phyloP scores from a whole-genome alignment of 2,888 invertebrate genomes.

The Lasioglossum oenotherae region DNA sequence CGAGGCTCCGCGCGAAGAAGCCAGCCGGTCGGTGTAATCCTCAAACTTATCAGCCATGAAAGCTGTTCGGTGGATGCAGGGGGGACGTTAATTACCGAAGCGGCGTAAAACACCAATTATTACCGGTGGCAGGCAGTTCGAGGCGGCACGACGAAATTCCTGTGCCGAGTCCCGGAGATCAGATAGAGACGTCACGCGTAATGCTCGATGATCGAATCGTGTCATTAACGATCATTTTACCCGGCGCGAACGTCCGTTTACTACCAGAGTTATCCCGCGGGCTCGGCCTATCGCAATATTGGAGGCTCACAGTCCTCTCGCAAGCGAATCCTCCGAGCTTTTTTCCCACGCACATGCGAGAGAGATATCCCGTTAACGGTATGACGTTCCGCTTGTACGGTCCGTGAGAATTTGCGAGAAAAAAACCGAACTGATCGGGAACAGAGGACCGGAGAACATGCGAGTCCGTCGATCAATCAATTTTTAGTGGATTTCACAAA shows the following conservation, averaged over 20 bases:
- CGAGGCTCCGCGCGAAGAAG: neutral
- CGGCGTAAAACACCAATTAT: slow-evolving; percentile 48
- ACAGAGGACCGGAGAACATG: neutral
- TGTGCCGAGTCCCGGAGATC: neutral
- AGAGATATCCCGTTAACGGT: slow-evolving; percentile 53
- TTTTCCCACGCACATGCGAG: slow-evolving; percentile 56
- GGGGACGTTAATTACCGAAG: slow-evolving; percentile 50
- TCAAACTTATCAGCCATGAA: slow-evolving; percentile 39
- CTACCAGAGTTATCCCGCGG: slow-evolving; percentile 11
- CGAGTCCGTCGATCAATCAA: slow-evolving; percentile 1
- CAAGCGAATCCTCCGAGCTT: slow-evolving; percentile 32
- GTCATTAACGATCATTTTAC: slow-evolving; percentile 44
- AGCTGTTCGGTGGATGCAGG: slow-evolving; percentile 4
- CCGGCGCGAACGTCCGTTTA: slow-evolving; percentile 16
- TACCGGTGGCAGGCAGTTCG: neutral
- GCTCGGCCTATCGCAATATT: slow-evolving; percentile 36
- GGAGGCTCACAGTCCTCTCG: slow-evolving; percentile 46
- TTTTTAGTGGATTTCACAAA: neutral
- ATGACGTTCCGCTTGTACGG: slow-evolving; percentile 54
- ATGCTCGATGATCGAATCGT: slow-evolving; percentile 38
- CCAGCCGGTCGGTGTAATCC: slow-evolving; percentile 6
- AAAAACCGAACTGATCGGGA: neutral
- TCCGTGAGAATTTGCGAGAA: slow-evolving; percentile 53
- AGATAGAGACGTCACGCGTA: slow-evolving; percentile 39
- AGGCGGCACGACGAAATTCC: slow-evolving; percentile 31